Evolutionary conservation across 2,113 vertebrate genomes (phyloP).

Genomic region (Climacteris rufus): DNA sequence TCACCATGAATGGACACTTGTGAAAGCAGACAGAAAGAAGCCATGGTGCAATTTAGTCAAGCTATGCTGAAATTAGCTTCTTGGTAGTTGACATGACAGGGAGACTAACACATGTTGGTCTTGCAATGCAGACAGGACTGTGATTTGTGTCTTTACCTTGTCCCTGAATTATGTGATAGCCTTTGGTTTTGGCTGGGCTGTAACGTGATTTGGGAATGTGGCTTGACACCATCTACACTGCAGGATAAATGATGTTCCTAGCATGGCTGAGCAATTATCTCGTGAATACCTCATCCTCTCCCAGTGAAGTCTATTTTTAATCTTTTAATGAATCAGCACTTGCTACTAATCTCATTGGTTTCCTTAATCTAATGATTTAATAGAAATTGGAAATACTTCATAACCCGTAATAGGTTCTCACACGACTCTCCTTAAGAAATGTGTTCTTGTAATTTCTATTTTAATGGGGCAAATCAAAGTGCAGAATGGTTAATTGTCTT

Average conservation of each 20-base stretch:
- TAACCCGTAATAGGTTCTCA: background rate
- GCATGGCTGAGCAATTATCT: background rate
- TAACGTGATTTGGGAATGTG: conserved; percentile 11
- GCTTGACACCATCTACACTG: background rate
- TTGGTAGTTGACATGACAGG: background rate
- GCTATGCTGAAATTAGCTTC: background rate
- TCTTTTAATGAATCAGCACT: background rate
- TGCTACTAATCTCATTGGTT: background rate
- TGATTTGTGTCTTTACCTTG: background rate
- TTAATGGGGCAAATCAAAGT: background rate
- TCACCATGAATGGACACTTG: background rate
- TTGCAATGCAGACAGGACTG: background rate
- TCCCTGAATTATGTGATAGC: background rate
- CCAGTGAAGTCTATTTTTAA: background rate
- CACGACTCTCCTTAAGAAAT: background rate
- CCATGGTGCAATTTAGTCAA: background rate
- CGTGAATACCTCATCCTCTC: background rate
- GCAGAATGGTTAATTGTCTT: background rate
- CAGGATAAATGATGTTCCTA: background rate
- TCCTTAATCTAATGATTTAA: background rate
- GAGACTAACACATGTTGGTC: background rate
- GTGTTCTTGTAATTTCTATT: background rate
- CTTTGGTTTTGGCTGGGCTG: background rate
- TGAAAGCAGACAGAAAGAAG: background rate
- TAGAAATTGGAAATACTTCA: background rate